Percentiles rank a stretch among this genome's conserved stretches.
Evolutionary conservation across 53 echinoderm and acorn worm species (phyloP).

Genomic region (Zoroaster sp.): DNA sequence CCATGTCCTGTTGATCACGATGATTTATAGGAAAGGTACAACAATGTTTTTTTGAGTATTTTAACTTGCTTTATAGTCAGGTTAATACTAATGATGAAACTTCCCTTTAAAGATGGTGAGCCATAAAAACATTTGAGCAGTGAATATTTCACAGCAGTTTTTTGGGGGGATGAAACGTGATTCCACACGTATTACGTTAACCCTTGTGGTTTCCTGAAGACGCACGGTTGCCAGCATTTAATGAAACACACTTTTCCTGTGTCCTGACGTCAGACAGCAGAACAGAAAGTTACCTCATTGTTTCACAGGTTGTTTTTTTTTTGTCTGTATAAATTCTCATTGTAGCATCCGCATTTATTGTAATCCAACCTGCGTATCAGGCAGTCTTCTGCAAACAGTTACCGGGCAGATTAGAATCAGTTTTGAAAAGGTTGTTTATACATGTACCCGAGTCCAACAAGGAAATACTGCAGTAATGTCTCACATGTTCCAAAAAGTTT

Average conservation of each 20-base stretch:
- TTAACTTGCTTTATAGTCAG: too few relatives aligned
- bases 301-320: slow-evolving; percentile 3
- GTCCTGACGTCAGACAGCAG: neutral
- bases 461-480: slow-evolving; percentile 2
- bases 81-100: too few relatives aligned
- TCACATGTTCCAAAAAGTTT: too few relatives aligned
- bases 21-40: too few relatives aligned
- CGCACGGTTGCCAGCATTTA: neutral
- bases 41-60: too few relatives aligned
- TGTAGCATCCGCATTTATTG: neutral
- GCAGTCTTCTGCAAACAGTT: neutral
- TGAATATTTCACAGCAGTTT: too few relatives aligned
- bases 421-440: slow-evolving; percentile 21
- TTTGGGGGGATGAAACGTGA: neutral
- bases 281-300: neutral
- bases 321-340: neutral
- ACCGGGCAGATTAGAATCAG: neutral
- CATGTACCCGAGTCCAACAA: neutral
- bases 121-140: too few relatives aligned
- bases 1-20: too few relatives aligned
- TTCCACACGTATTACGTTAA: neutral
- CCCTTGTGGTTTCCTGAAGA: neutral
- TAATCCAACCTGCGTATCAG: neutral
- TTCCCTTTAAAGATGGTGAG: too few relatives aligned
- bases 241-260: neutral